These are phyloP conservation scores for Guaruba guarouba DNA, from an alignment of 2,113 vertebrate genomes.

Conservation along the genomic window DNA sequence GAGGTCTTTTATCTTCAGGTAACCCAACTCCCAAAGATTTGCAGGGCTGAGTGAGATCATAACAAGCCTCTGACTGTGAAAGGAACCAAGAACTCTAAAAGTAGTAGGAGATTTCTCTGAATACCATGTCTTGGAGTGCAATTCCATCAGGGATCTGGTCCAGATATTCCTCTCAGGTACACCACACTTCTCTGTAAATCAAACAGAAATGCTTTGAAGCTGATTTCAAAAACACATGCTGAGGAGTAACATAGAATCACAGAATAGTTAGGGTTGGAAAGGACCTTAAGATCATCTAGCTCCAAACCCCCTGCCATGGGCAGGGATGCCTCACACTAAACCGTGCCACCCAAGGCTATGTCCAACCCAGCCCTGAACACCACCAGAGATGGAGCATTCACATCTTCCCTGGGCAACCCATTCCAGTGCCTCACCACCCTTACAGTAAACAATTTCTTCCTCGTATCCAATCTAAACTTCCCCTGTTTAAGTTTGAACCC, in stretches of 20 bases:
- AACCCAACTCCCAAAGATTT: conserved; percentile 42
- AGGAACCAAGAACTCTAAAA: neutral
- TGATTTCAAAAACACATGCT: neutral
- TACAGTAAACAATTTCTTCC: too few species aligned
- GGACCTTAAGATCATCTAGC: too few species aligned
- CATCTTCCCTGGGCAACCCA: too few species aligned
- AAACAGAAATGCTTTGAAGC: neutral
- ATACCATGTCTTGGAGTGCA: neutral
- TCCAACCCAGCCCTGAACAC: too few species aligned
- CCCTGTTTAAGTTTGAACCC: too few species aligned
- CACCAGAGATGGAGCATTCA: too few species aligned
- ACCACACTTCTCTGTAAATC: neutral
- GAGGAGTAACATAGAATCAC: neutral
- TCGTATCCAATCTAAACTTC: too few species aligned
- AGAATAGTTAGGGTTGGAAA: too few species aligned
- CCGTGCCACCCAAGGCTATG: too few species aligned
- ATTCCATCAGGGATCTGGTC: neutral
- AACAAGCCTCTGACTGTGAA: conserved; percentile 44
- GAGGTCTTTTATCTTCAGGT: conserved; percentile 24
- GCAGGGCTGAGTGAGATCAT: neutral
- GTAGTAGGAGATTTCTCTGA: conserved; percentile 2
- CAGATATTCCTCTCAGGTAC: neutral
- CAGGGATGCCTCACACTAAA: too few species aligned
- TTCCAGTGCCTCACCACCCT: too few species aligned
- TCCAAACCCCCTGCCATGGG: too few species aligned